Conservation (phyloP, 2,113 vertebrate species). For the Ovis aries region DNA sequence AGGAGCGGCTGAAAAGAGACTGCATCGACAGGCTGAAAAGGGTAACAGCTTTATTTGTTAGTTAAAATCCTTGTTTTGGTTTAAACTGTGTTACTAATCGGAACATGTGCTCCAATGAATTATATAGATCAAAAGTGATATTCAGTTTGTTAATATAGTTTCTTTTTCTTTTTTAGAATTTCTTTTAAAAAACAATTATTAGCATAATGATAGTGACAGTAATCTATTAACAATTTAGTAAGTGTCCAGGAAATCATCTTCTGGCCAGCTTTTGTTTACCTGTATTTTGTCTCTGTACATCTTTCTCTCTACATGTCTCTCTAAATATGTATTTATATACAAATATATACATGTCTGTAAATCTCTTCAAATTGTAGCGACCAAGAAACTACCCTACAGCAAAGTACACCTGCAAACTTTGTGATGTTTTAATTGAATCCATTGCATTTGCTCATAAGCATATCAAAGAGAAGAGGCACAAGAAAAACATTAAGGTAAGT, state of each 20-base stretch:
- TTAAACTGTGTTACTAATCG: neutral
- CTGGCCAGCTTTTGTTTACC: conserved; percentile 10
- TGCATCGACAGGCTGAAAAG: conserved; percentile 86
- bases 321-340: neutral
- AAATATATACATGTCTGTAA: neutral
- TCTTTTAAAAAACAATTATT: neutral
- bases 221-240: neutral
- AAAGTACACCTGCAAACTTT: conserved; percentile 87
- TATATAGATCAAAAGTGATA: neutral
- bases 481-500: conserved; percentile 88
- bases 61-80: neutral
- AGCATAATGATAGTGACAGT: neutral
- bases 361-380: conserved; percentile 80
- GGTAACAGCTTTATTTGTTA: conserved; percentile 75
- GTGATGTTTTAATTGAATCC: conserved; percentile 89
- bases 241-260: conserved; percentile 8
- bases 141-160: neutral
- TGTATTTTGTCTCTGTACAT: neutral
- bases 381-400: conserved; percentile 85
- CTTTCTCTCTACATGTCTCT: neutral
- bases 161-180: neutral
- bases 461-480: conserved; percentile 93
- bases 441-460: conserved; percentile 89
- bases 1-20: conserved; percentile 85
- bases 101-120: neutral